Base-by-base conservation (phyloP, 2,797 vertebrate species). In the Triplophysa yarkandensis region DNA sequence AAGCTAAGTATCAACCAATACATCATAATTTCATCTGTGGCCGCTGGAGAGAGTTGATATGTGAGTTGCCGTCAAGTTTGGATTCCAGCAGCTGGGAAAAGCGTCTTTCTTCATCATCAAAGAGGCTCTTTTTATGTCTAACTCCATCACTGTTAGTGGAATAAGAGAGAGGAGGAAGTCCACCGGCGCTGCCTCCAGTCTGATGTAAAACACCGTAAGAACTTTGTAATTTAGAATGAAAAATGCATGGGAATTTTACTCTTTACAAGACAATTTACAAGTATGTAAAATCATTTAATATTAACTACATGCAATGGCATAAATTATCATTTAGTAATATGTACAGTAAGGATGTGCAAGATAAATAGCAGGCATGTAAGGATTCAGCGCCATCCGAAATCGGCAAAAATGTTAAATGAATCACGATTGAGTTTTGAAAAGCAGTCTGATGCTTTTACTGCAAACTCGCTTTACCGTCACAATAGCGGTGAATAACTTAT, bases 161-260 rank as follows among this genome's bases (percentile, higher is more conserved):
- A 87, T 85, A 82, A 68, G 55, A 68, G 63, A 79, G 81, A 81
- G 86, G 86, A 87, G 86, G 87, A 85, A 82, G 87, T 84, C 87
- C 85, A 84, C 57, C 71, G 72, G 83, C 76, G 41, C 87, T 86
- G 78, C 71, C 43, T 60, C 69, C 78, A 74, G 66, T 65, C 68
- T 77, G 72, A 77, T 77, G 78, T 64, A 74, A 74, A 74, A 58
- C 52, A 36, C 4, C 58, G 71, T 46, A 74, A 74, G 44, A 46
- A 34, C 28, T 34, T 74, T 10, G 23, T 21, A 28, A 21, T 54
- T 54, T 54, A 30, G 46, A 11, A 4, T 52, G 46, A 44, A 10
- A 28, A 28, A 62, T 50, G 1, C 44, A 21, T 28, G 58, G 23
- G 17, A 63, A 39, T 50, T 52, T 19, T n/a, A n/a, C n/a, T n/a